Percentiles rank a stretch among this genome's conserved stretches.
Conservation (phyloP, 2,888 invertebrate species). For the Trachelus troglodyta region DNA sequence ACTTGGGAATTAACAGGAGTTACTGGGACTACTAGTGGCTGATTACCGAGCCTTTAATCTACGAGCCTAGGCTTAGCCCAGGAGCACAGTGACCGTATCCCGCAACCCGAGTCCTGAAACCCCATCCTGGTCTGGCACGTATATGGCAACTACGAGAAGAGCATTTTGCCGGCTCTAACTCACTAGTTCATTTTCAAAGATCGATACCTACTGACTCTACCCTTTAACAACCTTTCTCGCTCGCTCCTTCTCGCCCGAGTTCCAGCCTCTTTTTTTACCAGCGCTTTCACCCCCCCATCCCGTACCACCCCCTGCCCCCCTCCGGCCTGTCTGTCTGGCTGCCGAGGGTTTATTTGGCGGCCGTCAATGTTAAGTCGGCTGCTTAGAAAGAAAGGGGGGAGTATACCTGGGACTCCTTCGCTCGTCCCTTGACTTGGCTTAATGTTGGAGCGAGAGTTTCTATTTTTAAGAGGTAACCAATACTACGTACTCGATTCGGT, state of each 20-base stretch:
- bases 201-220: neutral
- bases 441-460: neutral
- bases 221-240: neutral
- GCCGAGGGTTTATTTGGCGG: neutral
- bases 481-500: neutral
- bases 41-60: neutral
- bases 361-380: neutral
- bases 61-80: neutral
- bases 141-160: neutral
- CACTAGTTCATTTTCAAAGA: neutral
- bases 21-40: neutral
- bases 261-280: neutral
- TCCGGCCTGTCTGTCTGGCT: neutral
- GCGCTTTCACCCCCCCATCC: neutral
- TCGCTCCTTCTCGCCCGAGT: neutral
- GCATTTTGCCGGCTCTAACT: neutral
- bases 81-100: neutral
- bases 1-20: neutral
- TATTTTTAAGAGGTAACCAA: neutral
- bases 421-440: neutral
- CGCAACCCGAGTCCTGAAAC: neutral
- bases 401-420: neutral
- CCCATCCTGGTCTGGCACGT: neutral
- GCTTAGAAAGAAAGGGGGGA: neutral
- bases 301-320: no score